Base-by-base conservation (phyloP, 30 jellyfish, hydroid and myxozoan genomes). In the Cassiopea andromeda region DNA sequence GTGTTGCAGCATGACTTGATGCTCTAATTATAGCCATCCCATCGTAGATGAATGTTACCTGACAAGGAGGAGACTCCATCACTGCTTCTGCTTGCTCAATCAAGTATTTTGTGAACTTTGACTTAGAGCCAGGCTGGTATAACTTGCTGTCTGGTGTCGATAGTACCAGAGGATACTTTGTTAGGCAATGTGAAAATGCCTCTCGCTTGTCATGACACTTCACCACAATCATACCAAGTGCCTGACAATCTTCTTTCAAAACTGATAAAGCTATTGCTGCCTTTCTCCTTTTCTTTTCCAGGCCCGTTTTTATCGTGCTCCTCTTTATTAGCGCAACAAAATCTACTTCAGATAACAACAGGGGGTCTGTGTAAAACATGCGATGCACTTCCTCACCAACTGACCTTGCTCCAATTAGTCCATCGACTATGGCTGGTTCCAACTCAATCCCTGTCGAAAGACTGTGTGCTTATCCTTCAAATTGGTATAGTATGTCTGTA, bases 181-280 rank as follows among this genome's bases (percentile, higher is more conserved):
- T 66, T 57, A 59, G 93, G 82, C 93, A 73, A 85, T 85, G 93
- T 44, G 82, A 76, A 85, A 85, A 85, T 85, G 81, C 93, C 64
- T 85, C 93, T 85, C 93, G 87, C 68, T 85, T 85, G 88, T 85
- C 80, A 87, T 76, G 93, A 85, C 93, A 85, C 88, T 85, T 73
- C 8, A 81, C 87, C 60, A 85, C 93, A 85, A 76, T 74, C 75
- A 73, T 50, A 57, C 88, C 84, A 85, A 85, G 87, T 54, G 88
- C 93, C 93, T 76, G 92, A 85, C 78, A 85, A 69, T 71, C 85
- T 69, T 69, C 92, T 84, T 69, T 82, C 84, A 82, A 69, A 83
- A 82, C 91, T 17, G 91, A 82, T 48, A 82, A 82, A 54, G 91
- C 91, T 67, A 27, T 82, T 82, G 49, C 77, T 67, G 84, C 70